Base-by-base conservation (phyloP, 2,888 invertebrate species). In the Carterocephalus palaemon region DNA sequence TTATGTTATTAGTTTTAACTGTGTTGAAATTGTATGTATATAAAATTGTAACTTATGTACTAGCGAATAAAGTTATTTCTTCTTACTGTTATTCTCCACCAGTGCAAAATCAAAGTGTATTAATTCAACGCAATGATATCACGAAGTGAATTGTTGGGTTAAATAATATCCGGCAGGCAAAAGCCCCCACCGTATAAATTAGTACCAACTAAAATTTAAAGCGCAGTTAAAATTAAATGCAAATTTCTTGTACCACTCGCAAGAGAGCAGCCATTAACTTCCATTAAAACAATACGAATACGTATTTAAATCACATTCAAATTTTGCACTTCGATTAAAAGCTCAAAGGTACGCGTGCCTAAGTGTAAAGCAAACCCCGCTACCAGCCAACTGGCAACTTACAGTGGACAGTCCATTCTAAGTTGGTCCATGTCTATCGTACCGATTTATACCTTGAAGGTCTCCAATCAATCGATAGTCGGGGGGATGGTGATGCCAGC, bases 261-360 rank as follows among this genome's bases (percentile, higher is more conserved):
- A 51, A 59, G 57, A 51, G 58, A 62, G 57, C 56, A 62, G 57
- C 60, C 65, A 67, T 67, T 72, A 65, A 64, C 66, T 65, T 62
- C 71, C 73, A 72, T 74, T 74, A 69, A 70, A 76, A 81, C 79
- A 79, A 80, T 77, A 70, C 75, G 74, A 79, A 80, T 77, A 69
- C 74, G 74, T 70, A 84, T 84, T 78, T 78, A 78, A 82, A 81
- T 83, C 74, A 72, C 67, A 83, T 82, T 84, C 76, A 81, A 84
- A 84, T 83, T 80, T 78, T 67, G 75, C 79, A 80, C 82, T 82
- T 80, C 81, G 82, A 84, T 83, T 82, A 81, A 84, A 84, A 82
- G 81, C 83, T 66, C 59, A 60, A 73, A 75, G 80, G 71, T 71
- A 64, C 70, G 70, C 62, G 64, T 59, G 67, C 73, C 71, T 81